Evolutionary conservation across 2,888 invertebrate species (phyloP).

Genomic region (Cephus spinipes): DNA sequence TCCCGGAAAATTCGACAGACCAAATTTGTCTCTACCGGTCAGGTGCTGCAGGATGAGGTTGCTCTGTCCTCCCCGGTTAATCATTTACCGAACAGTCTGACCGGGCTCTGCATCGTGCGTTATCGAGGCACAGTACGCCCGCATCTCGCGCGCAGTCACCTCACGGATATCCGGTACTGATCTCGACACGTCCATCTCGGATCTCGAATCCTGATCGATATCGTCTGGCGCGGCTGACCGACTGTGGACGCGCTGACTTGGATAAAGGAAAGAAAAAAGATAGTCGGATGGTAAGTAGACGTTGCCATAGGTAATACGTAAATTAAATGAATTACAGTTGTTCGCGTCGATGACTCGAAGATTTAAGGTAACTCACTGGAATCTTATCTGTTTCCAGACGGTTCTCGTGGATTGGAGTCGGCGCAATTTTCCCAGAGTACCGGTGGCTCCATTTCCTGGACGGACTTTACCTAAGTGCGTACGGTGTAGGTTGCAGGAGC

Average conservation of each 20-base stretch:
- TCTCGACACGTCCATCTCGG: slow-evolving; percentile 19
- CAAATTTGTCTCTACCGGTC: background rate
- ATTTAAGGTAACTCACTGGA: background rate
- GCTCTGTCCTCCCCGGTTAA: background rate
- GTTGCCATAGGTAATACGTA: background rate
- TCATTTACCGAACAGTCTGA: background rate
- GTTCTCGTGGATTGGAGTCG: background rate
- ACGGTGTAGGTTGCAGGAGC: slow-evolving; percentile 20
- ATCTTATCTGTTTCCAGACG: background rate
- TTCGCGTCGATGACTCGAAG: background rate
- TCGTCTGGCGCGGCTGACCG: slow-evolving; percentile 3
- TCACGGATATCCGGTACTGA: slow-evolving; percentile 61
- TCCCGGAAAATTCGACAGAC: background rate
- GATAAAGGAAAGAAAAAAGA: background rate
- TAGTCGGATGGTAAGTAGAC: background rate
- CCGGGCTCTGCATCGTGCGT: background rate
- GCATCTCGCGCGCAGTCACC: slow-evolving; percentile 54
- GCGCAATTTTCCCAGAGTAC: background rate
- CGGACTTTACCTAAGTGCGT: background rate
- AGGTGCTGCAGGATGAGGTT: background rate
- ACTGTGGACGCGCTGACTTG: background rate
- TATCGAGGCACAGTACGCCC: slow-evolving; percentile 46
- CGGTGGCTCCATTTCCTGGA: background rate
- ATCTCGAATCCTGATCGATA: slow-evolving; percentile 5
- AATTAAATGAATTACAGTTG: background rate